Percentiles rank a stretch among this genome's conserved stretches.
Evolutionary conservation across 2,113 vertebrate genomes (phyloP).

Genomic region (Sphyrna mokarran): DNA sequence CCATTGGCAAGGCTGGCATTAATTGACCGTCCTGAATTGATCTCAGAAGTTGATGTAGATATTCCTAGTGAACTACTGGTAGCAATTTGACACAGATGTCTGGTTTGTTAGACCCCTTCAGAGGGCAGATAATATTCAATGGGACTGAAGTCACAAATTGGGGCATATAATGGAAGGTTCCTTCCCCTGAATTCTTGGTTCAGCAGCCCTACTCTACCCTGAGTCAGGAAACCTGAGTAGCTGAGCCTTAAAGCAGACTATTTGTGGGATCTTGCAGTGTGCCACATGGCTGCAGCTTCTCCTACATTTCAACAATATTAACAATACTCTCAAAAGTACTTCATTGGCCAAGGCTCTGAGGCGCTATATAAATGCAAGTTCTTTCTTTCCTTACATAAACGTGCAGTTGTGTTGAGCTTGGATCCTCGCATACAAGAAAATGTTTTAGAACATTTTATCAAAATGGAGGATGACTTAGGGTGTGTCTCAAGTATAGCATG

Average conservation of each 20-base stretch:
- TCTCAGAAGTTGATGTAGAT: not conserved
- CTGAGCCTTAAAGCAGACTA: not conserved
- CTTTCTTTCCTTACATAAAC: not conserved
- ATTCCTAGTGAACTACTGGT: not conserved
- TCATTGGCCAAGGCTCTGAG: not conserved
- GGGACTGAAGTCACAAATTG: not conserved
- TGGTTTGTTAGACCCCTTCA: not conserved
- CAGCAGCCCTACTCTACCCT: not conserved
- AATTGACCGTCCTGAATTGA: not conserved
- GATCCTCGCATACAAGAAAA: not conserved
- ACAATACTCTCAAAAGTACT: not conserved
- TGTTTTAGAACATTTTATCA: not conserved
- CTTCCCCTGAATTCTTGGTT: not conserved
- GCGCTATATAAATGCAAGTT: not conserved
- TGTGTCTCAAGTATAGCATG: not conserved
- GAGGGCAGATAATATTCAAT: not conserved
- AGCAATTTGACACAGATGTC: not conserved
- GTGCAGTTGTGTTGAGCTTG: not conserved
- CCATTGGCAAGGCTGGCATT: not conserved
- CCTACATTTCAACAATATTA: not conserved
- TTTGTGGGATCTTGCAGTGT: not conserved
- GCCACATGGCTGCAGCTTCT: not conserved
- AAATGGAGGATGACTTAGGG: not conserved
- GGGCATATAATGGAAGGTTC: not conserved
- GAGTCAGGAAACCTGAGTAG: not conserved